These are phyloP conservation scores for Limnephilus lunatus DNA, from an alignment of 2,888 invertebrate genomes.

Conservation along the genomic window DNA sequence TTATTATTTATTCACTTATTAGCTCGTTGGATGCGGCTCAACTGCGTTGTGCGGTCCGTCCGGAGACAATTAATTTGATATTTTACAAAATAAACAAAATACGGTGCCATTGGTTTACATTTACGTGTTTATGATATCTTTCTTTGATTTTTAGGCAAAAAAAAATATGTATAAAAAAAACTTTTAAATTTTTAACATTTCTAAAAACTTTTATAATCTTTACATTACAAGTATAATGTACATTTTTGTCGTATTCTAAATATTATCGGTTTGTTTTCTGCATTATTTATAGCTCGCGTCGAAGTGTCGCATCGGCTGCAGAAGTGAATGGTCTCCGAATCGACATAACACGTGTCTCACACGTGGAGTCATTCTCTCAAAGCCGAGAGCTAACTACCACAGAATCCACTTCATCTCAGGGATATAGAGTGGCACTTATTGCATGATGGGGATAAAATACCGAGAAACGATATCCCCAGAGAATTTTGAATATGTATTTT, in stretches of 20 bases:
- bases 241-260: background rate
- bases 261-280: background rate
- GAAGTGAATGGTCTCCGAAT: background rate
- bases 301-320: background rate
- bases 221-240: background rate
- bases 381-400: conserved; percentile 10
- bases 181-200: too few species aligned
- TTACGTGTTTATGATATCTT: too few species aligned
- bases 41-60: too few species aligned
- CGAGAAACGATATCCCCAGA: conserved; percentile 39
- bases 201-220: background rate
- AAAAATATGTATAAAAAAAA: too few species aligned
- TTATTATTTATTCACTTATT: too few species aligned
- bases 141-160: too few species aligned
- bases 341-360: conserved; percentile 40
- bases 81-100: too few species aligned
- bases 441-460: conserved; percentile 40
- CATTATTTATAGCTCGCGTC: background rate
- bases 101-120: too few species aligned
- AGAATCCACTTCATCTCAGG: conserved; percentile 33
- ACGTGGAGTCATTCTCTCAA: conserved; percentile 24
- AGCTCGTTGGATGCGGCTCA: too few species aligned
- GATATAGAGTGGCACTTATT: conserved; percentile 36
- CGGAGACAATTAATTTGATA: too few species aligned
- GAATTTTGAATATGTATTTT: conserved; percentile 15